Conservation (phyloP, 2,113 vertebrate genomes). For the Trichomycterus rosablanca region DNA sequence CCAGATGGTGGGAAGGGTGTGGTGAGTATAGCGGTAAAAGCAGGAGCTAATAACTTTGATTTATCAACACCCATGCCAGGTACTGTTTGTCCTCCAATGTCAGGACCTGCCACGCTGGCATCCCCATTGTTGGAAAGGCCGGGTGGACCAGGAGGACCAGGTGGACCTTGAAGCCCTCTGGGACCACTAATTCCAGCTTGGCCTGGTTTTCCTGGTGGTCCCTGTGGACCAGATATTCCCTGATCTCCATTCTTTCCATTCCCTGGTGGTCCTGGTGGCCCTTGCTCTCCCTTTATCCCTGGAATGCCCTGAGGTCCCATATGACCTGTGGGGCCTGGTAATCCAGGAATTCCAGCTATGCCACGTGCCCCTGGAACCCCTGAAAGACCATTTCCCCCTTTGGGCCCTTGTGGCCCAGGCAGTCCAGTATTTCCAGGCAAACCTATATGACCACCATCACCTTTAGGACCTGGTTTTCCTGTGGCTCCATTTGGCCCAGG, state of each 20-base stretch:
- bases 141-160: constrained; percentile 78
- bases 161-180: constrained; percentile 73
- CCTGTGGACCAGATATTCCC: constrained; percentile 79
- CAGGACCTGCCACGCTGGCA: constrained; percentile 73
- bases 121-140: constrained; percentile 72
- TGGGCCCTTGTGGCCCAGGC: constrained; percentile 72
- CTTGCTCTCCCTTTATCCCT: constrained; percentile 84
- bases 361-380: constrained; percentile 85
- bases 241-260: constrained; percentile 77
- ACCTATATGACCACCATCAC: constrained; percentile 82
- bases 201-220: constrained; percentile 84
- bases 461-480: constrained; percentile 88
- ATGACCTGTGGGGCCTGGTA: constrained; percentile 88
- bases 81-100: constrained; percentile 79
- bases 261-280: constrained; percentile 79
- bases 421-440: constrained; percentile 82
- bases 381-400: constrained; percentile 82
- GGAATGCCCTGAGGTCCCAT: constrained; percentile 89
- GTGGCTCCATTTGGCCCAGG: constrained; percentile 77
- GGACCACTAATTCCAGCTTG: constrained; percentile 77
- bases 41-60: constrained; percentile 76
- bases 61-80: constrained; percentile 78
- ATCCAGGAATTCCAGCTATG: constrained; percentile 87
- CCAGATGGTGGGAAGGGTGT: constrained; percentile 91
- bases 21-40: constrained; percentile 93